Evolutionary conservation across 2,113 vertebrate species (phyloP).

Genomic region (Daubentonia madagascariensis): DNA sequence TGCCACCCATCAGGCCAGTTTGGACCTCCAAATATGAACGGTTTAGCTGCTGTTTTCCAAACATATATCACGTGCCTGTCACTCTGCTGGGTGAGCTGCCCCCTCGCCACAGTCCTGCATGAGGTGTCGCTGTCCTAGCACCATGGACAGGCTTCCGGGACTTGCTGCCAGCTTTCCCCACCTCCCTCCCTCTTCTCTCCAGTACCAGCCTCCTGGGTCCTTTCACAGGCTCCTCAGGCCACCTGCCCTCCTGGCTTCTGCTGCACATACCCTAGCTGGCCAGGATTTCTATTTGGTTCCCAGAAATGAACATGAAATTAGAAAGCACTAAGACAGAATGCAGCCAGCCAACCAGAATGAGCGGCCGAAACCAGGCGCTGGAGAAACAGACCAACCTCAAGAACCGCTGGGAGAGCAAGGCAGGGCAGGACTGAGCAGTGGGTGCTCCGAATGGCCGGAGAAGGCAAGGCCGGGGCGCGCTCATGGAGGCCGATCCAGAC

Average conservation of each 20-base stretch:
- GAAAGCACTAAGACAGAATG: not conserved
- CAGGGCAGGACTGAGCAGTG: not conserved
- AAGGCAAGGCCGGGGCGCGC: not conserved
- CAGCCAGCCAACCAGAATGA: not conserved
- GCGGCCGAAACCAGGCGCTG: not conserved
- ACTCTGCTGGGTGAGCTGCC: not conserved
- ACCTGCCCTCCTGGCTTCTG: not conserved
- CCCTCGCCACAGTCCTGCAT: accelerated
- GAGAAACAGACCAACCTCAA: not conserved
- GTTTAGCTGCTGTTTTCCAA: not conserved
- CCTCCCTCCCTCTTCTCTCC: not conserved
- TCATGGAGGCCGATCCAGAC: too few relatives aligned
- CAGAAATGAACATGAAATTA: not conserved
- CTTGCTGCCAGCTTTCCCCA: not conserved
- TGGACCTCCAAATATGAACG: accelerated
- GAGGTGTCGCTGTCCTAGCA: accelerated
- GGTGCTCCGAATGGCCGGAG: not conserved
- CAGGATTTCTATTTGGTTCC: not conserved
- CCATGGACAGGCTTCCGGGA: not conserved
- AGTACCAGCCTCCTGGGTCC: too few relatives aligned
- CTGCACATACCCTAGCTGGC: not conserved
- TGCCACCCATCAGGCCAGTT: not conserved
- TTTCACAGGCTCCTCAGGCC: not conserved
- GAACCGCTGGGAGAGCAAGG: not conserved
- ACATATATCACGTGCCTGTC: not conserved